A percentile compares a stretch with the other conserved stretches of the same genome.
phyloP scores from a whole-genome alignment of 1,140 invertebrate species.

The Eumaeus atala region DNA sequence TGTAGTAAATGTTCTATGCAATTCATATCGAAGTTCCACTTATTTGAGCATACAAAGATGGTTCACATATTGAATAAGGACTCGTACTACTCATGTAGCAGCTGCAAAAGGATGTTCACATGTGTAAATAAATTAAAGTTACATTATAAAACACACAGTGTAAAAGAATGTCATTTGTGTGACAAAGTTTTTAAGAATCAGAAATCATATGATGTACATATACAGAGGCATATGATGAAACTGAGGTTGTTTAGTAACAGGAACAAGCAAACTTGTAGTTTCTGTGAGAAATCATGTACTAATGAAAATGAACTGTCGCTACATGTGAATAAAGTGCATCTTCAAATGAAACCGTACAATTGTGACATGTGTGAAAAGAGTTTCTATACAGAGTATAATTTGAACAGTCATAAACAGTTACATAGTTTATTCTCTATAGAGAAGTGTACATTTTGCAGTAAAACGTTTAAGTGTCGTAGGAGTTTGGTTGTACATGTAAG shows the following conservation, averaged over 20 bases:
- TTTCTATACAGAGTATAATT: conserved; percentile 52
- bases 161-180: conserved; percentile 44
- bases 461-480: conserved; percentile 44
- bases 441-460: conserved; percentile 48
- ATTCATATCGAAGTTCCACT: conserved; percentile 51
- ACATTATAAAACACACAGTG: conserved; percentile 38
- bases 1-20: conserved; percentile 36
- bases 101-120: conserved; percentile 39
- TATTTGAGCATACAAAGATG: conserved; percentile 53
- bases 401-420: conserved; percentile 50
- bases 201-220: conserved; percentile 38
- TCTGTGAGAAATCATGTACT: conserved; percentile 53
- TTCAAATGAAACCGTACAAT: conserved; percentile 61
- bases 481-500: conserved; percentile 54
- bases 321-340: conserved; percentile 60
- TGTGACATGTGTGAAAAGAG: conserved; percentile 62
- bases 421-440: conserved; percentile 46
- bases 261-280: conserved; percentile 45
- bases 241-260: conserved; percentile 26
- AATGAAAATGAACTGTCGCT: conserved; percentile 52
- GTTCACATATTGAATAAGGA: conserved; percentile 34
- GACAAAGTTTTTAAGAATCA: conserved; percentile 44
- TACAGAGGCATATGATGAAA: conserved; percentile 48
- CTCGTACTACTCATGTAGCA: conserved; percentile 30
- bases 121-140: conserved; percentile 30